Evolutionary conservation across 1,140 invertebrate species (phyloP), one percentile per base, ranked within the genome.

Genomic region (Anastrepha ludens): DNA sequence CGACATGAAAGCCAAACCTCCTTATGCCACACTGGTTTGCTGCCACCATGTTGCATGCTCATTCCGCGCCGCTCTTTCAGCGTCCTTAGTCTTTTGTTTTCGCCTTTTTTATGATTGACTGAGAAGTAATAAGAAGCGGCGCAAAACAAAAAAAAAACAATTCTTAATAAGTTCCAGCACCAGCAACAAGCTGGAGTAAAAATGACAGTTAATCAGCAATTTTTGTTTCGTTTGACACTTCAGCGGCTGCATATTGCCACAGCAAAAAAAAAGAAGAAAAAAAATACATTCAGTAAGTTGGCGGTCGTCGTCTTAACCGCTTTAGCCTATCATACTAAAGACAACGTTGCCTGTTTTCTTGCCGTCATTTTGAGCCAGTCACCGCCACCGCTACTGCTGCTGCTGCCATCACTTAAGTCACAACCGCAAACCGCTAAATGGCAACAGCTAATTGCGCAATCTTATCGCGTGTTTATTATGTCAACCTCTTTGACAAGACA

Each of bases 391-490:
- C 29, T 20, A 20, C 39, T 67, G 64, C 20, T 11, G 29, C 67
- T 47, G 47, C 47, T 41, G 41, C n/a, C 74, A 81, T 20, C 47
- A 17, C 41, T 81, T 81, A 55, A 81, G 74, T 55, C 44, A 81
- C 6, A 47, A n/a, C 74, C 44, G 74, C n/a, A 29, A 81, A 81
- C 74, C 74, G n/a, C 47, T 20, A 81, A 81, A 81, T 81, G 47
- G 20, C 74, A 55, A 74, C 74, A 81, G 17, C 74, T 81, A 81
- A 81, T 81, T 81, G 74, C 74, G 74, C 74, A 81, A 81, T 81
- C 74, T 81, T 81, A 81, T 81, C 74, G 74, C 74, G 74, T 81
- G 47, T 81, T 81, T 81, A 81, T 81, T 81, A 81, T 81, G 74
- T 81, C 74, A 81, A 81, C 44, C 74, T n/a, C 55, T 81, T 81